Base-by-base conservation (phyloP, 1,140 invertebrate species). In the Macrocentrus cingulum region DNA sequence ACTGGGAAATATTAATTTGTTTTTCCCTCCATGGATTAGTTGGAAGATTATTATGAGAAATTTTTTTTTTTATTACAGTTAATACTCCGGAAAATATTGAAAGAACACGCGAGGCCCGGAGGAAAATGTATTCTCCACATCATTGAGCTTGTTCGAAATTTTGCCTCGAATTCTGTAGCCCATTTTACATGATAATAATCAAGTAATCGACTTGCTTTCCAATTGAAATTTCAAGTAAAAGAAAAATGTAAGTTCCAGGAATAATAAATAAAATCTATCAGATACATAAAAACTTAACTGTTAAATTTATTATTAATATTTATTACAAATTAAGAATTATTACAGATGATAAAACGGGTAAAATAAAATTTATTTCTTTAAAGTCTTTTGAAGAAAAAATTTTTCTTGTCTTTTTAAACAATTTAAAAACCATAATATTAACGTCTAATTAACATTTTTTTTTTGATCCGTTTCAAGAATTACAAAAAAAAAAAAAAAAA, bases 201-300 rank as follows among this genome's bases (percentile, higher is more conserved):
- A 1, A 13, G 3, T 46, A 20, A 49, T 49, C 15, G 25, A 16
- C 25, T 34, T n/a, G 22, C 11, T 29, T 25, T 44, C n/a, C 19
- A 19, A 44, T 41, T 34, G 25, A 29, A 51, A 29, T 19, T 46
- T 22, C 13, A 34, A n/a, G 25, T 41, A 19, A 45, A 20, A 20
- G 2, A 25, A 34, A 55, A 52, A 56, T 20, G 49, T 65, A 69
- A 71, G 65, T 67, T 67, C 63, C 48, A 16, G 19, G 36, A n/a
- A 39, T 15, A 11, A 34, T 7, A 34, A 34, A 34, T 34, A 11
- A 34, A 11, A 34, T 34, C 29, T 11, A 7, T 34, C 11, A 34
- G 11, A 11, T 11, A 6, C 29, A n/a, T n/a, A n/a, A n/a, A n/a
- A n/a, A n/a, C n/a, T n/a, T n/a, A n/a, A n/a, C n/a, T n/a, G n/a